Base-by-base conservation (phyloP, 2,113 vertebrate species). In the Burhinus bistriatus region DNA sequence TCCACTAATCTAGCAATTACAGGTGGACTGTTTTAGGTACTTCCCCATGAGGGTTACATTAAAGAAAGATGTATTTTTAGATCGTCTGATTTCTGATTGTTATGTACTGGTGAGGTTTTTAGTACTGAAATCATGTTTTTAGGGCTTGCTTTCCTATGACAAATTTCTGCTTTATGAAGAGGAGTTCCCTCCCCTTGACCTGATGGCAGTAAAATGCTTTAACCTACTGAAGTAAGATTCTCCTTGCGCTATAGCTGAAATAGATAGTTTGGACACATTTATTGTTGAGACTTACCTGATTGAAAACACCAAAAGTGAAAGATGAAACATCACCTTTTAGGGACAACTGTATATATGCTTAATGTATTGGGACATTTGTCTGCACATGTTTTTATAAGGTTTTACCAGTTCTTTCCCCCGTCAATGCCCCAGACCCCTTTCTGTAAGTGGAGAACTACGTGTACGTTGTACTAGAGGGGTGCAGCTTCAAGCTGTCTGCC, bases 401-500 rank as follows among this genome's bases (percentile, higher is more conserved):
- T 73, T 86, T 73, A 42, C 3, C 29, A n/a, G 30, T 80, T 70
- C 38, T 65, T 14, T 65, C 27, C 34, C n/a, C 23, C 2, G 6
- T 54, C 1, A 10, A 30, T 92, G 59, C 26, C 36, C 15, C 19
- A 38, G 36, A 47, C 6, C 12, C 40, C 36, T 49, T 40, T 64
- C 32, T 66, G 17, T 47, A 1, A 57, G 38, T 0, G 0, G 42
- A 58, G 36, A 9, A 36, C 27, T 51, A 5, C 9, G 9, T 32
- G 14, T 17, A 38, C 4, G 0, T 38, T 68, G 54, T 69, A 14
- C 29, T 10, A 2, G 17, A 58, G 54, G 8, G 9, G 14, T 23
- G 3, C 38, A 49, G 52, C 44, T 90, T 87, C 11, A 49, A 57
- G 66, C 62, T 87, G 21, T n/a, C 5, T 4, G 10, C 32, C 19